Evolutionary conservation across 2,888 invertebrate genomes (phyloP).

Genomic region (Zaprionus bogoriensis): DNA sequence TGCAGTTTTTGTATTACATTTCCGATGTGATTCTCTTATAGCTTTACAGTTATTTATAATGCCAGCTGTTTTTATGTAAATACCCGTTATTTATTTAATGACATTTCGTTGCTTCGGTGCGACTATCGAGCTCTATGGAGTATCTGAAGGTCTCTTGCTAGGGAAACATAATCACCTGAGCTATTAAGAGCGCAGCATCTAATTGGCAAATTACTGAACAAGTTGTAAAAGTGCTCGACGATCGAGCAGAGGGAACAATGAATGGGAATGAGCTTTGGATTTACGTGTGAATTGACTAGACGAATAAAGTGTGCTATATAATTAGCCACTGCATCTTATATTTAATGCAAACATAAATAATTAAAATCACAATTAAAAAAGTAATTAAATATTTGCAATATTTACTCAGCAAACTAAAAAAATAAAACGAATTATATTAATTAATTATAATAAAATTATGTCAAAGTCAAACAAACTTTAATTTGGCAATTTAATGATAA

Average conservation of each 20-base stretch:
- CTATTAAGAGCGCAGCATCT: no score
- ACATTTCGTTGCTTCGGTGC: constrained; percentile 5
- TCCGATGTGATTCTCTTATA: constrained; percentile 12
- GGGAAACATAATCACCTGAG: constrained; percentile 36
- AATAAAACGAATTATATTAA: background rate
- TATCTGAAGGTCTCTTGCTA: constrained; percentile 42
- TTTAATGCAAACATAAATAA: background rate
- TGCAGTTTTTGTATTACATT: constrained; percentile 21
- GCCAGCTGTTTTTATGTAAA: constrained; percentile 7
- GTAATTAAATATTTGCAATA: background rate
- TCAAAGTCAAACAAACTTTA: no score
- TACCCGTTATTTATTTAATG: background rate
- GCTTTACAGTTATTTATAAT: constrained; percentile 45
- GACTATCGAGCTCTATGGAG: constrained; percentile 7
- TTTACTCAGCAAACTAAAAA: background rate
- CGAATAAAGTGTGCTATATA: no score
- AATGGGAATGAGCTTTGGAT: background rate
- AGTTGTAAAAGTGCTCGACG: no score
- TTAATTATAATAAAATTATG: background rate
- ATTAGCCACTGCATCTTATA: background rate
- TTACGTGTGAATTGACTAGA: background rate
- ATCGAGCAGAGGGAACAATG: background rate
- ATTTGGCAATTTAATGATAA: no score
- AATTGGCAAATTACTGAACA: constrained; percentile 18
- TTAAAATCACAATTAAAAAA: background rate